Conservation (phyloP, 2,888 invertebrate species). For the Leucoma salicis region DNA sequence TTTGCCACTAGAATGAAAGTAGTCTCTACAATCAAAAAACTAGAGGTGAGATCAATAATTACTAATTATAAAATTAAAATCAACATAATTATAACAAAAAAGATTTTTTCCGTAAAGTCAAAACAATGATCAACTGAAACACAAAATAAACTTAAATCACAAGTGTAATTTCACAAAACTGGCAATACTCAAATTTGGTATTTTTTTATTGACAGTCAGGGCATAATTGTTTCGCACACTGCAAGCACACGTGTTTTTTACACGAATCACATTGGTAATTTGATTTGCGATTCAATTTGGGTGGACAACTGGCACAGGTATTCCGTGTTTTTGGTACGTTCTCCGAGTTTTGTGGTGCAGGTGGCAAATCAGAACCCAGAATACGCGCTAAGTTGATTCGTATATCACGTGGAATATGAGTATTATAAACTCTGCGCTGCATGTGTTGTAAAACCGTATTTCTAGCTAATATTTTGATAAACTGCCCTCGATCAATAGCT, state of each 20-base stretch:
- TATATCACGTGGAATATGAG: conserved; percentile 7
- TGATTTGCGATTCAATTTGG: conserved; percentile 10
- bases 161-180: conserved; percentile 8
- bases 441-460: conserved; percentile 6
- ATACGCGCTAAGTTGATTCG: conserved; percentile 6
- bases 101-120: conserved; percentile 13
- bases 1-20: no score
- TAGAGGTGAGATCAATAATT: no score
- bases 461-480: conserved; percentile 5
- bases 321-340: conserved; percentile 6
- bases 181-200: conserved; percentile 3
- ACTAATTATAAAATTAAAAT: conserved; percentile 6
- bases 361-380: conserved; percentile 8
- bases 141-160: conserved; percentile 3
- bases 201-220: conserved; percentile 3
- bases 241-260: conserved; percentile 7
- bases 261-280: conserved; percentile 7
- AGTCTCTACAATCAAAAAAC: no score
- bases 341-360: conserved; percentile 3
- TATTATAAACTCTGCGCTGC: conserved; percentile 11
- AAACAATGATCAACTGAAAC: conserved; percentile 9
- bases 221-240: conserved; percentile 7
- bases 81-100: conserved; percentile 3
- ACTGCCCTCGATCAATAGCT: conserved; percentile 6
- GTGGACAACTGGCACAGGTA: conserved; percentile 10